Base-by-base conservation (phyloP, 2,113 vertebrate species). In the Ginglymostoma cirratum region DNA sequence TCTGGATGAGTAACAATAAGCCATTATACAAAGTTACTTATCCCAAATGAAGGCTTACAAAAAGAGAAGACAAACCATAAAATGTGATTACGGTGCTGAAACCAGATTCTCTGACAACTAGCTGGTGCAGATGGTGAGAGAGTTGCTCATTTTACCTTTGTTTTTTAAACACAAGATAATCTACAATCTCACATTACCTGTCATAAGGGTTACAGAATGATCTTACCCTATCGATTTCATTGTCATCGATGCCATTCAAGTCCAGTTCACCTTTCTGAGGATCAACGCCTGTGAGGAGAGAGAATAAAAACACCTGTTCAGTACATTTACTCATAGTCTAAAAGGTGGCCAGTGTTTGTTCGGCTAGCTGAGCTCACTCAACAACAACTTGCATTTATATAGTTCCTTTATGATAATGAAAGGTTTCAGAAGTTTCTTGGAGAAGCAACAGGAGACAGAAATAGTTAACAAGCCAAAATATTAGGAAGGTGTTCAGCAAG, bases 161-260 rank as follows among this genome's bases (percentile, higher is more conserved):
- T 45, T 78, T 78, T 66, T 95, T 38, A n/a, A 70, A 80, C 95
- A 78, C 7, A 27, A 65, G 61, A 42, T 76, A 48, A 95, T 95
- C 72, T 80, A 80, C 72, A 85, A 61, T 78, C 66, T 95, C 95
- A 48, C n/a, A 61, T 85, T 80, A n/a, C 72, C 34, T 52, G 55
- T 80, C n/a, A 95, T 52, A n/a, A 67, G 15, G 89, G 19, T 17
- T 66, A 19, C 89, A 93, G 61, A n/a, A 48, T 5, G 3, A 78
- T 85, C 98, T 97, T 97, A 99, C 99, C 98, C 98, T 98, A 97
- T 99, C 99, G 2, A 99, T 99, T 97, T 99, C 99, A 0, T 96
- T 97, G 97, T 99, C 99, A 0, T 99, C 99, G 0, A 99, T 99
- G 94, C 99, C 99, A 0, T 98, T 99, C 97, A 99, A 98, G 97